Evolutionary conservation across 2,888 invertebrate genomes (phyloP), one percentile per base, ranked within the genome.

Genomic region (Hemaris fuciformis): DNA sequence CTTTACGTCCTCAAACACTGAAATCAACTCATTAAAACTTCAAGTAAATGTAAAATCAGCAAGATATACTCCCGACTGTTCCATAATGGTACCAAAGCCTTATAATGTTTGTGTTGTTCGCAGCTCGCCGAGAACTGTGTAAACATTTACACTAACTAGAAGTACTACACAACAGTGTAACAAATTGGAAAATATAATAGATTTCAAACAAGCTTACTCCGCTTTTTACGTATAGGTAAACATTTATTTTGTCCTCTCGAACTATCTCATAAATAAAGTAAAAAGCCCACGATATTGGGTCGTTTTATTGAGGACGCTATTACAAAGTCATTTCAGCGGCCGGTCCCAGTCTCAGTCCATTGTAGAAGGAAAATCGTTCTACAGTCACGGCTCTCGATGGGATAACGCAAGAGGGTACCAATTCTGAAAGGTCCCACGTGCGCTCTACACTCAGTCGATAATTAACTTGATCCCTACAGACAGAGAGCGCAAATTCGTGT

Each of bases 341-440:
- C 85, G 86, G 84, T 76, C 84, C 84, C 82, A 85, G 87, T 88
- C 87, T 88, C 87, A 85, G 88, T 87, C 87, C 86, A 90, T 91
- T 91, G 91, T 91, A 89, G 89, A 88, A 85, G 88, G 90, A 87
- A 92, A 92, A 91, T 92, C 91, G 91, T 92, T 91, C 89, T 88
- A 90, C 91, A 91, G 91, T 91, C 91, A 90, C 91, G 91, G 91
- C 85, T 90, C 92, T 91, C 91, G 91, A 91, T 91, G 91, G 92
- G 91, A 91, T 91, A 92, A 91, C 91, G 88, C 85, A 83, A 83
- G 84, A 77, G 69, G 69, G 62, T 68, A 71, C 73, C 79, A 77
- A 76, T 76, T 75, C 68, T 71, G 67, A 83, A 91, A 89, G 75
- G 81, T 74, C 85, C 66, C 72, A 88, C 73, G 74, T 78, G 67